Evolutionary conservation across 2,888 invertebrate genomes (phyloP).

Genomic region (Chironomus tentans): DNA sequence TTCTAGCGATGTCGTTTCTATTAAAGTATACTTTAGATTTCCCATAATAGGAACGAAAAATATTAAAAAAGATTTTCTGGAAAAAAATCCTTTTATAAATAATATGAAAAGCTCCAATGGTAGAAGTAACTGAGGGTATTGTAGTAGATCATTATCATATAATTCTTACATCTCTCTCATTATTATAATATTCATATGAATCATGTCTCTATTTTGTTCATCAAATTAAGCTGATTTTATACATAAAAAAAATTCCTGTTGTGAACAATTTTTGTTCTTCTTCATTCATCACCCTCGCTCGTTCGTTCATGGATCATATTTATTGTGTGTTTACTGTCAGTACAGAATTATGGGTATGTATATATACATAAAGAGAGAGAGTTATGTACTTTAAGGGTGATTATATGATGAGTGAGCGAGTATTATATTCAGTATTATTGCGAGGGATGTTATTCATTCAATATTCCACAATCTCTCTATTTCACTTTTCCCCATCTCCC

Average conservation of each 20-base stretch:
- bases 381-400: background rate
- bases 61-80: too few relatives aligned
- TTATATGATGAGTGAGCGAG: background rate
- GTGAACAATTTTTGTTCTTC: background rate
- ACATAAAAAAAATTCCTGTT: background rate
- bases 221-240: conserved; percentile 9
- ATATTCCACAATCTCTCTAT: background rate
- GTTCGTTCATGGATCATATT: background rate
- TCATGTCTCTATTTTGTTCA: conserved; percentile 11
- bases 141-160: background rate
- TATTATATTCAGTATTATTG: background rate
- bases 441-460: background rate
- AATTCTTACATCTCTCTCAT: background rate
- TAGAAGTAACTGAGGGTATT: too few relatives aligned
- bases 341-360: background rate
- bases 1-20: too few relatives aligned
- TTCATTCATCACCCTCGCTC: background rate
- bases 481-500: background rate
- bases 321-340: background rate
- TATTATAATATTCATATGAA: background rate
- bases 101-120: too few relatives aligned
- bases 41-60: too few relatives aligned
- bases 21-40: too few relatives aligned
- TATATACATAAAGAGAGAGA: background rate
- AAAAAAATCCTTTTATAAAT: too few relatives aligned